Conservation (phyloP, 53 echinoderm and acorn worm genomes). For the Astropecten irregularis region DNA sequence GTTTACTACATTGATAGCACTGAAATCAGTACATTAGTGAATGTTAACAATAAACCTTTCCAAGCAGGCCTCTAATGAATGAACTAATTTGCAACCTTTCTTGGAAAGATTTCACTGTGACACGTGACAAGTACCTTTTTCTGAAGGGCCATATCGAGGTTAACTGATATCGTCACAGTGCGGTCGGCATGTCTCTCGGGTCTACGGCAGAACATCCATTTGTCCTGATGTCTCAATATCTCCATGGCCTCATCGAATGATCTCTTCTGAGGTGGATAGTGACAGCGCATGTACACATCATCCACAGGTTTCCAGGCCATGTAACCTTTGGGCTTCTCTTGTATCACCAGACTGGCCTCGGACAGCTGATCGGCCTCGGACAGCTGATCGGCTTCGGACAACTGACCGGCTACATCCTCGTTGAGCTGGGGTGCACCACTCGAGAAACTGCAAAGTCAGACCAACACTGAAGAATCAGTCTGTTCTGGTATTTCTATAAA, state of each 20-base stretch:
- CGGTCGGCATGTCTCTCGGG: conserved; percentile 50
- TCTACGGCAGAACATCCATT: conserved; percentile 64
- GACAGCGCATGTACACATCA: conserved; percentile 70
- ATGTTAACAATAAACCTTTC: too few relatives aligned
- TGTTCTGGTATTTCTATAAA: too few relatives aligned
- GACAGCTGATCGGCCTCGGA: background rate
- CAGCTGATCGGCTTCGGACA: background rate
- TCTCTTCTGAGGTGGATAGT: conserved; percentile 65
- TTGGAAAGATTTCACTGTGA: too few relatives aligned
- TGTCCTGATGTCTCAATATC: conserved; percentile 58
- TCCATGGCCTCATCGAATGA: conserved; percentile 73
- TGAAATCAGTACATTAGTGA: too few relatives aligned
- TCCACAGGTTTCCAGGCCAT: conserved; percentile 77
- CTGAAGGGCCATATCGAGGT: conserved; percentile 66
- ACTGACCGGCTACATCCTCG: too few relatives aligned
- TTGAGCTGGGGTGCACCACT: background rate
- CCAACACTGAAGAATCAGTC: too few relatives aligned
- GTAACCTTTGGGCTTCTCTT: conserved; percentile 53
- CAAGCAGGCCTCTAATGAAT: too few relatives aligned
- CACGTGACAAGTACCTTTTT: conserved; percentile 74
- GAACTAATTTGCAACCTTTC: too few relatives aligned
- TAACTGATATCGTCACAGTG: conserved; percentile 64
- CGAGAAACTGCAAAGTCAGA: background rate
- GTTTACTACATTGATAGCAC: too few relatives aligned
- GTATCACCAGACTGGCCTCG: background rate